phyloP scores from a whole-genome alignment of 2,113 vertebrate species.

The Condylura cristata region DNA sequence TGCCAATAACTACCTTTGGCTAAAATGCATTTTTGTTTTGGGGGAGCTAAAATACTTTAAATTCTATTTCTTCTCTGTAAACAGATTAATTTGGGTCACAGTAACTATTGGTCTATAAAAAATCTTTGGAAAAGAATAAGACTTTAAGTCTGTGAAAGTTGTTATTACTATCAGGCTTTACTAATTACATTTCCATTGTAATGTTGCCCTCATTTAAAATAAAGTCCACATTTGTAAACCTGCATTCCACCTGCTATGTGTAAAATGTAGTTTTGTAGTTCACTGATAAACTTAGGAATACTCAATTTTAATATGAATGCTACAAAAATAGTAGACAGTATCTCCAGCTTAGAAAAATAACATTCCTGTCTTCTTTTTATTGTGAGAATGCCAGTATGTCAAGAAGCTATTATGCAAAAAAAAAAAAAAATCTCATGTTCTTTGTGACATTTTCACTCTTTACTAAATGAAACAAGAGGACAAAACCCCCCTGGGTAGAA shows the following conservation, averaged over 20 bases:
- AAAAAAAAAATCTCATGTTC: background rate
- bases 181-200: conserved; percentile 6
- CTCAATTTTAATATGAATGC: background rate
- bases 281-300: conserved; percentile 14
- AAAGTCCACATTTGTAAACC: background rate
- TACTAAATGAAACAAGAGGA: conserved; percentile 72
- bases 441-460: conserved; percentile 59
- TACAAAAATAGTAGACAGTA: background rate
- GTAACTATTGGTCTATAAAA: conserved; percentile 1
- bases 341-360: background rate
- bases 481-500: conserved; percentile 45
- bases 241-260: background rate
- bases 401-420: conserved; percentile 30
- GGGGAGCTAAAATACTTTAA: background rate
- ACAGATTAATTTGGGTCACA: conserved; percentile 32
- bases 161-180: background rate
- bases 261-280: conserved; percentile 10
- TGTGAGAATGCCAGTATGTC: background rate
- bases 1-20: background rate
- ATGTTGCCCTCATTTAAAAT: background rate
- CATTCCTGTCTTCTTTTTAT: conserved; percentile 13
- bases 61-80: conserved; percentile 3
- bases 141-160: background rate
- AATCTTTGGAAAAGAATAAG: background rate
- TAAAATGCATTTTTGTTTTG: background rate